A percentile compares a stretch with the other conserved stretches of the same genome.
Conservation (phyloP, 2,113 vertebrate species). For the Lophotis ruficrista region DNA sequence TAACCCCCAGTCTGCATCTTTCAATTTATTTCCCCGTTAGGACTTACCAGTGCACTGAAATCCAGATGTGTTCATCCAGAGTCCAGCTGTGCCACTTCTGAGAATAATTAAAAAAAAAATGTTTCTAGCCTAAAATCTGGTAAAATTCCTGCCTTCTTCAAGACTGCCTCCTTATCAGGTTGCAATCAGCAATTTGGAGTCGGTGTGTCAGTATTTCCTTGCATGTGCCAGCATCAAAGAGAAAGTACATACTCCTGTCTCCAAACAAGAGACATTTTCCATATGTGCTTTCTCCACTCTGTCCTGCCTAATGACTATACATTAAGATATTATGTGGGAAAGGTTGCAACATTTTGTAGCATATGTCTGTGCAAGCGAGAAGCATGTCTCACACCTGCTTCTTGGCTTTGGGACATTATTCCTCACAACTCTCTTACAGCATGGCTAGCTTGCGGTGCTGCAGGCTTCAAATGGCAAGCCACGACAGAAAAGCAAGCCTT, state of each 20-base stretch:
- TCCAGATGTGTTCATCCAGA: neutral
- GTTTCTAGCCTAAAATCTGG: neutral
- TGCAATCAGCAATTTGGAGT: neutral
- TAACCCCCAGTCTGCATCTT: neutral
- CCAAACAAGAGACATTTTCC: neutral
- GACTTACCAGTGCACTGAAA: neutral
- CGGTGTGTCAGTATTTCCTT: neutral
- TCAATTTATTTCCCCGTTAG: neutral
- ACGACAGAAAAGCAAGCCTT: neutral
- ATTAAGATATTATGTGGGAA: neutral
- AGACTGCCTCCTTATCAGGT: neutral
- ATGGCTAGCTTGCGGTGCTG: neutral
- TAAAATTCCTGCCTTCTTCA: neutral
- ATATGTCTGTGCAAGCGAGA: neutral
- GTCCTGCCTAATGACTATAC: constrained; percentile 27
- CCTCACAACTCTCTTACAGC: neutral
- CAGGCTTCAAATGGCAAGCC: neutral
- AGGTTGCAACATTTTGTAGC: constrained; percentile 15
- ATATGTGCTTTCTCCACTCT: neutral
- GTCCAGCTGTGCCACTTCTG: neutral
- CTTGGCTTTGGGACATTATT: constrained; percentile 17
- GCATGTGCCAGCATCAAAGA: neutral
- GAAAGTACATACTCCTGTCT: neutral
- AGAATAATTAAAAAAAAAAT: neutral
- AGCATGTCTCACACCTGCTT: constrained; percentile 31